A percentile compares a stretch with the other conserved stretches of the same genome.
phyloP scores from a whole-genome alignment of 2,797 vertebrate genomes.

The Xiphorhynchus erythropygius region DNA sequence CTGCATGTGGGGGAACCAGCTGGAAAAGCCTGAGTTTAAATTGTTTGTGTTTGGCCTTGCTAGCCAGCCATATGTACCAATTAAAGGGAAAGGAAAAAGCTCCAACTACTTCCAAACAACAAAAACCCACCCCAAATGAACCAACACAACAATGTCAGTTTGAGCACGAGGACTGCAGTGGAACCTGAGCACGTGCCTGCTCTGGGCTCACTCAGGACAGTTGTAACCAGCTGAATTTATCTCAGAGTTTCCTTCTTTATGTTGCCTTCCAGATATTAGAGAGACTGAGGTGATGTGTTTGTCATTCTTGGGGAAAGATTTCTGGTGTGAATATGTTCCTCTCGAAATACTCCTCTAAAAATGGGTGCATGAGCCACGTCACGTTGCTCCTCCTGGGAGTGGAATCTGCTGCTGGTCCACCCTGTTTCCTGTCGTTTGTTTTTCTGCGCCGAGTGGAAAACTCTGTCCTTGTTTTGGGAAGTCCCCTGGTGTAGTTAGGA shows the following conservation, averaged over 20 bases:
- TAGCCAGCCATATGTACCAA: neutral
- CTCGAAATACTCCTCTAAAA: constrained; percentile 1
- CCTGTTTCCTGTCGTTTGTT: constrained; percentile 53
- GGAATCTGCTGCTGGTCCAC: constrained; percentile 39
- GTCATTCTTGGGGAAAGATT: neutral
- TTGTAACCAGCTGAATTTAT: neutral
- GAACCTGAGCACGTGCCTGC: neutral
- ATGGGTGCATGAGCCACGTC: neutral
- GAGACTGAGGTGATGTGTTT: neutral
- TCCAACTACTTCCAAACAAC: neutral
- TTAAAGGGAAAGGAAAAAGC: neutral
- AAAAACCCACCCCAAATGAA: neutral
- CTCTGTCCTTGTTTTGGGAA: constrained; percentile 43
- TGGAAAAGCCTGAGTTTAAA: neutral
- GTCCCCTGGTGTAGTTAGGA: neutral
- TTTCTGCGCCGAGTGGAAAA: constrained; percentile 52
- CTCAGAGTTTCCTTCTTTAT: neutral
- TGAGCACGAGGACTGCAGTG: neutral
- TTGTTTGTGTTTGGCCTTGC: neutral
- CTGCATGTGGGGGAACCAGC: neutral
- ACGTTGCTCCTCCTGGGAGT: neutral
- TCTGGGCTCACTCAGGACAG: neutral
- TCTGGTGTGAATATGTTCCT: neutral
- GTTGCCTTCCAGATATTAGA: neutral
- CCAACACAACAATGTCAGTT: neutral